Base-by-base conservation (phyloP, 64 coral and sea anemone species). In the Pocillopora damicornis region DNA sequence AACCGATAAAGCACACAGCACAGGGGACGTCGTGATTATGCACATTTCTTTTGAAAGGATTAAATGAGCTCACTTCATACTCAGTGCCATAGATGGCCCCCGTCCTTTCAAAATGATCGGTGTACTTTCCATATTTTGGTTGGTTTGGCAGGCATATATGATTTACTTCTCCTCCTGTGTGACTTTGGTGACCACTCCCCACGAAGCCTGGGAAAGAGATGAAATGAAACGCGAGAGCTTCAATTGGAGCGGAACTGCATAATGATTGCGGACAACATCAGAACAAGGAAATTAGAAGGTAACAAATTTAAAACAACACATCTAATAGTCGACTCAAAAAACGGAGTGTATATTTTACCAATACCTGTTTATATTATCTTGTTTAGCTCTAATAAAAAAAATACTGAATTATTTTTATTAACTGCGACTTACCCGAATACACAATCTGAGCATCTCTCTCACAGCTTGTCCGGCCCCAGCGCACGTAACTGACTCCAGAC, bases 81-180 rank as follows among this genome's bases (percentile, higher is more conserved):
- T 86, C 89, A 13, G 80, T 85, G 17, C 89, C 89, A 16, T 75
- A 91, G 11, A 91, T 81, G 58, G 56, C 25, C 0, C 73, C 59
- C 8, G 68, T 58, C 1, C 25, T 15, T 22, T 91, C 30, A 22
- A n/a, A 25, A 13, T 13, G 6, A 34, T 62, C 74, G 17, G 35
- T 91, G 61, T 76, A 91, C 15, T 60, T 75, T 14, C 61, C 89
- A 34, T 89, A 89, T 68, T 88, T 88, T n/a, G 87, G 87, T 18
- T 65, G 79, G 14, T 67, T 67, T 59, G 87, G 36, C 20, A 89
- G 63, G 35, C 87, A 89, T 16, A 89, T 13, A 13, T 89, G 79
- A 14, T 79, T 89, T 34, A 16, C 35, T 14, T 76, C 87, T 56
- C 87, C 87, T 57, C 75, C 87, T 15, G 0, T 26, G 69, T 79